A percentile compares a stretch with the other conserved stretches of the same genome.
Evolutionary conservation across 2,888 invertebrate genomes (phyloP).

Genomic region (Coremacera marginata): DNA sequence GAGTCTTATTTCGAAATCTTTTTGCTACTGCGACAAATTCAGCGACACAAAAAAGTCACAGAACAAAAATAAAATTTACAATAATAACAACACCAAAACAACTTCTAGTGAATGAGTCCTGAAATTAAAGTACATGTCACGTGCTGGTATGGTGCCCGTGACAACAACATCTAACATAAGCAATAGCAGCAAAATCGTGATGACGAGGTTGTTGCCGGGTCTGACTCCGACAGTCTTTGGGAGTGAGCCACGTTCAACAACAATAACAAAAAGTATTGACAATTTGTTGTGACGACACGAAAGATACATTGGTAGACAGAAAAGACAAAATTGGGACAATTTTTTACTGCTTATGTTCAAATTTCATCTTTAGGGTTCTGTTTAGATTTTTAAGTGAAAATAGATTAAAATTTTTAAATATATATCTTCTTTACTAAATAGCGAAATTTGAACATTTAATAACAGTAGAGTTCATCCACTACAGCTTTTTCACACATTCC

Average conservation of each 20-base stretch:
- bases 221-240: conserved; percentile 11
- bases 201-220: conserved; percentile 47
- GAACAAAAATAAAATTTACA: conserved; percentile 23
- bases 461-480: too few species aligned
- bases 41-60: not conserved
- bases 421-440: too few species aligned
- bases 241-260: conserved; percentile 34
- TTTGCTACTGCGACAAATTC: not conserved
- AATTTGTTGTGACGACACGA: conserved; percentile 48
- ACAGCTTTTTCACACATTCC: too few species aligned
- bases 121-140: conserved; percentile 46
- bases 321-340: not conserved
- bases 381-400: too few species aligned
- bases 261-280: conserved; percentile 46
- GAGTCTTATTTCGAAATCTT: conserved; percentile 4
- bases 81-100: conserved; percentile 32
- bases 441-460: too few species aligned
- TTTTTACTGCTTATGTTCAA: too few species aligned
- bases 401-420: too few species aligned
- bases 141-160: conserved; percentile 38
- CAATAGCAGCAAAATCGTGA: conserved; percentile 44
- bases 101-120: conserved; percentile 26
- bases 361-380: too few species aligned
- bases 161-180: not conserved
- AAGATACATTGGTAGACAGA: conserved; percentile 6